A percentile compares a stretch with the other conserved stretches of the same genome.
phyloP scores from a whole-genome alignment of 2,797 vertebrate species.

The Scleropages formosus region DNA sequence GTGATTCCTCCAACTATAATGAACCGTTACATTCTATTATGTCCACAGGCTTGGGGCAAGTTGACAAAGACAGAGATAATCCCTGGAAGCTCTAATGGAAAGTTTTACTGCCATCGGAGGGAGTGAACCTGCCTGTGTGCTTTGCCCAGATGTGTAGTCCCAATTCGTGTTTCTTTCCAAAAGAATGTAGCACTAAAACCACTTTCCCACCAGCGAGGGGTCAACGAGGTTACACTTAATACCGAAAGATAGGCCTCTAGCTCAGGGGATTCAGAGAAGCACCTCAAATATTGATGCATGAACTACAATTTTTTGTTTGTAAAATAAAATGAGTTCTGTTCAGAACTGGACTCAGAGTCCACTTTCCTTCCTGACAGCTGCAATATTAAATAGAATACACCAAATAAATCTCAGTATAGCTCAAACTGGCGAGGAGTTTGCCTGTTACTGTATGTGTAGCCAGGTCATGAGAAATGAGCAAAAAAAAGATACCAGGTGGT shows the following conservation, averaged over 20 bases:
- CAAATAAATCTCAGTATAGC: neutral
- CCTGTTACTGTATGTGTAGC: too few relatives aligned
- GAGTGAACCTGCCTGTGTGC: conserved; percentile 18
- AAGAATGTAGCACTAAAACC: neutral
- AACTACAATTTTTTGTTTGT: neutral
- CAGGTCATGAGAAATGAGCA: too few relatives aligned
- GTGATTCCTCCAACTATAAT: conserved; percentile 16
- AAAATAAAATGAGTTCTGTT: neutral
- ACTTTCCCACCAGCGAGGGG: conserved; percentile 17
- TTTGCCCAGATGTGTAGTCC: neutral
- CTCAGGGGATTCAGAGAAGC: neutral
- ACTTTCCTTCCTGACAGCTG: neutral
- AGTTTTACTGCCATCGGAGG: conserved; percentile 16
- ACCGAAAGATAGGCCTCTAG: neutral
- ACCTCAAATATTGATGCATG: conserved; percentile 11
- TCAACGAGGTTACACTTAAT: neutral
- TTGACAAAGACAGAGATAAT: conserved; percentile 26
- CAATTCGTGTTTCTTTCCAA: conserved; percentile 2
- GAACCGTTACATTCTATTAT: conserved; percentile 32
- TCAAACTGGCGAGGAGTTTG: neutral
- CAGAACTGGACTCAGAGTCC: neutral
- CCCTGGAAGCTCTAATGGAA: conserved; percentile 22
- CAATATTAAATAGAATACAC: neutral
- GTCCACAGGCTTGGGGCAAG: conserved; percentile 14
- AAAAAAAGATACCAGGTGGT: too few relatives aligned